Conservation (phyloP, 2,888 invertebrate species). For the Brachypalpus laphriformis region DNA sequence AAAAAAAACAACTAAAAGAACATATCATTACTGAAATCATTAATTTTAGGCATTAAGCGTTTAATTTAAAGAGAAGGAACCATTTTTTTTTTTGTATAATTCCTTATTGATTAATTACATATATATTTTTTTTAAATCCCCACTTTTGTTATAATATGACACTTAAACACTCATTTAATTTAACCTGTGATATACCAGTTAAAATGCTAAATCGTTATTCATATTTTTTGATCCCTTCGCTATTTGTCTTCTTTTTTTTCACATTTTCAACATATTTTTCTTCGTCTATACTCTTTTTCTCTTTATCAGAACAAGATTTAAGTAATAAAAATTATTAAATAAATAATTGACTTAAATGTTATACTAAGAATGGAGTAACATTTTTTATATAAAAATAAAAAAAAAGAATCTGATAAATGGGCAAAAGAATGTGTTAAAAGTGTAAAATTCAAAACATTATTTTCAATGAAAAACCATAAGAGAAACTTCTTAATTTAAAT, state of each 20-base stretch:
- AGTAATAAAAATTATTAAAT: slow-evolving; percentile 35
- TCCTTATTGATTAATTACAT: background rate
- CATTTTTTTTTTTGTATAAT: background rate
- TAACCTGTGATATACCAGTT: slow-evolving; percentile 70
- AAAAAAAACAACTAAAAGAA: slow-evolving; percentile 47
- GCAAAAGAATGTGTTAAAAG: slow-evolving; percentile 42
- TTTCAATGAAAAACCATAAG: slow-evolving; percentile 27
- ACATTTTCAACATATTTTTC: background rate
- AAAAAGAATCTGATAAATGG: slow-evolving; percentile 32
- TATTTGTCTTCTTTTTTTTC: background rate
- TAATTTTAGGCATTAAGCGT: slow-evolving; percentile 55
- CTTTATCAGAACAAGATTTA: slow-evolving; percentile 70
- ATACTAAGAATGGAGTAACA: slow-evolving; percentile 65
- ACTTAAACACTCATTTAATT: slow-evolving; percentile 48
- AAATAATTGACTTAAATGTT: slow-evolving; percentile 59
- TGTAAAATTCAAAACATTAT: slow-evolving; percentile 54
- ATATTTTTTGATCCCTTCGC: background rate
- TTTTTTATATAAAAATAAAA: slow-evolving; percentile 52
- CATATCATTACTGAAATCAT: slow-evolving; percentile 67
- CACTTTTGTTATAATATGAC: background rate
- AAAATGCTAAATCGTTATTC: slow-evolving; percentile 24
- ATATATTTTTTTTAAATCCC: background rate
- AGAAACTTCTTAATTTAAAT: slow-evolving; percentile 48
- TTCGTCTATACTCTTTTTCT: background rate
- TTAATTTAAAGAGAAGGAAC: background rate